phyloP scores from a whole-genome alignment of 2,113 vertebrate species.

The Patagioenas fasciata region DNA sequence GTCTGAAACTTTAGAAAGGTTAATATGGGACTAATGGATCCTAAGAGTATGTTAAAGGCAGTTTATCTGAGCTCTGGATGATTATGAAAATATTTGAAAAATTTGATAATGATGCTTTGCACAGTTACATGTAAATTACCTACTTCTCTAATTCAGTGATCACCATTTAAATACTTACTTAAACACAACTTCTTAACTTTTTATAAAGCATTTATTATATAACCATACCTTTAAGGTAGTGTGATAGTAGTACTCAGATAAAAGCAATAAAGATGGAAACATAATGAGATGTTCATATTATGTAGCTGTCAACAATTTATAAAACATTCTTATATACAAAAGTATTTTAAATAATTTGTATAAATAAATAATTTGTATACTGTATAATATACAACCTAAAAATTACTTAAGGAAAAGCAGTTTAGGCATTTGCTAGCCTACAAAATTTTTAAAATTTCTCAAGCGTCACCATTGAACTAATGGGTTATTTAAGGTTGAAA shows the following conservation, averaged over 20 bases:
- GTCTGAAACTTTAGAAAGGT: background rate
- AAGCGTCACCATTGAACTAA: background rate
- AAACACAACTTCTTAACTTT: background rate
- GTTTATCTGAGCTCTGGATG: background rate
- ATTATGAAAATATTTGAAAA: background rate
- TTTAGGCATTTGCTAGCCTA: background rate
- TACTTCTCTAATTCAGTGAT: background rate
- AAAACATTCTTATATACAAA: background rate
- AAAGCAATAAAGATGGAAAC: background rate
- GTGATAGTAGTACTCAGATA: background rate
- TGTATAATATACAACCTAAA: background rate
- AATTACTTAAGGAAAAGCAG: background rate
- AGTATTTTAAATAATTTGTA: background rate
- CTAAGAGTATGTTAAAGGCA: background rate
- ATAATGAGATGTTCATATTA: background rate
- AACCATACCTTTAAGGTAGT: background rate
- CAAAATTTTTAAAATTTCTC: background rate
- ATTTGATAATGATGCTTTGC: background rate
- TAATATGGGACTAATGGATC: background rate
- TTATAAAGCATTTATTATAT: background rate
- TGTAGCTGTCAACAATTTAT: background rate
- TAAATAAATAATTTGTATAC: background rate
- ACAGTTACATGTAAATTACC: background rate
- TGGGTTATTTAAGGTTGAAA: slow-evolving; percentile 9
- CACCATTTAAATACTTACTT: background rate